Base-by-base conservation (phyloP, 2,888 invertebrate species). In the Dryadula phaetusa region DNA sequence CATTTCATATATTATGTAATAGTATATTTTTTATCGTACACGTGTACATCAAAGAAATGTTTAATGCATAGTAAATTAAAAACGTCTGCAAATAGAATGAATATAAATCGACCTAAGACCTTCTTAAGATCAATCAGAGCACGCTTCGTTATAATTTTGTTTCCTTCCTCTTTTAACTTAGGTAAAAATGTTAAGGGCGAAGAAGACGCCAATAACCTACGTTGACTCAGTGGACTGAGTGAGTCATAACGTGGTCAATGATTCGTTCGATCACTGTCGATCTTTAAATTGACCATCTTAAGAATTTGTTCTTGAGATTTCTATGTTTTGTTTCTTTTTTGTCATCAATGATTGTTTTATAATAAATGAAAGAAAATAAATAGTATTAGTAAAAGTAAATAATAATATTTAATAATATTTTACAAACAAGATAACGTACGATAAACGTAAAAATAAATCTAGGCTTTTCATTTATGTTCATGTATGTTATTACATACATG, bases 201-300 rank as follows among this genome's bases (percentile, higher is more conserved):
- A 63, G 28, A 72, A 67, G 74, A 74, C 63, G 58, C 44, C 18
- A 12, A 54, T 66, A 74, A 68, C 6, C 16, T 46, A 28, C 72
- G 69, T 72, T 74, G 75, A 77, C 75, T 76, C 74, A 71, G 52
- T 73, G 77, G 58, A 34, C 53, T 8, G 44, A 14, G 76, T 84
- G 85, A 86, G 78, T 86, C 86, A 85, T 71, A 44, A 69, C 77
- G 83, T 77, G 85, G 85, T 83, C 80, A 82, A 77, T 87, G 88
- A 87, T 84, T 87, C 87, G 87, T 78, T 74, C 75, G 56, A 49
- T 70, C 47, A 63, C 62, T 42, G 60, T n/a, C 32, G 46, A 54
- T 77, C 69, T 74, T 68, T 72, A 69, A 76, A 76, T 79, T 62
- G 52, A 58, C 7, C 28, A 28, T 58, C 40, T 64, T 37, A 64